These are phyloP conservation scores for Pantherophis guttatus DNA, from an alignment of 2,113 vertebrate genomes.

Conservation along the genomic window DNA sequence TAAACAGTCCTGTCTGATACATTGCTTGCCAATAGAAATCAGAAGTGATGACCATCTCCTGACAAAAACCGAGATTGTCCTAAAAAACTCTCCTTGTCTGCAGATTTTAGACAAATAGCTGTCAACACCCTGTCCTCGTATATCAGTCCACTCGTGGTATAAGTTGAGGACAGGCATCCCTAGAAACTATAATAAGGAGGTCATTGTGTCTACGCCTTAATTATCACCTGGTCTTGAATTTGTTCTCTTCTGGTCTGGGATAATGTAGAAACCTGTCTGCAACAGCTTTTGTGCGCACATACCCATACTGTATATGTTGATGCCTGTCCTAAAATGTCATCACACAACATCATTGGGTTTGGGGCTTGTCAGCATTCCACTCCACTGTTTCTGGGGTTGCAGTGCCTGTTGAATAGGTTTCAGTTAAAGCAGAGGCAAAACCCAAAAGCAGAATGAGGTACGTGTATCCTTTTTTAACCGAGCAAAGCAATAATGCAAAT, in stretches of 20 bases:
- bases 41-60: background rate
- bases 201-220: background rate
- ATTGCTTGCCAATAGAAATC: background rate
- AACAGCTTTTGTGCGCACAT: background rate
- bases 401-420: background rate
- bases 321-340: background rate
- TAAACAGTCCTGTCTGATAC: background rate
- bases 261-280: background rate
- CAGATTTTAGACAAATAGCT: background rate
- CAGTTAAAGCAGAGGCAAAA: background rate
- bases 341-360: background rate
- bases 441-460: background rate
- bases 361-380: background rate
- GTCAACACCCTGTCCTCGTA: background rate
- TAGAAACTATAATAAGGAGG: background rate
- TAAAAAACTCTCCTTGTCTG: background rate
- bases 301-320: background rate
- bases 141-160: background rate
- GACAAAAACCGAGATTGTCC: background rate
- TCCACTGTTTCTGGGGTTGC: background rate
- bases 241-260: background rate
- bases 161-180: background rate
- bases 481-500: background rate
- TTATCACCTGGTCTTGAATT: background rate
- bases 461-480: background rate